These are phyloP conservation scores for Bombylius major DNA, from an alignment of 2,888 invertebrate species.

Conservation along the genomic window DNA sequence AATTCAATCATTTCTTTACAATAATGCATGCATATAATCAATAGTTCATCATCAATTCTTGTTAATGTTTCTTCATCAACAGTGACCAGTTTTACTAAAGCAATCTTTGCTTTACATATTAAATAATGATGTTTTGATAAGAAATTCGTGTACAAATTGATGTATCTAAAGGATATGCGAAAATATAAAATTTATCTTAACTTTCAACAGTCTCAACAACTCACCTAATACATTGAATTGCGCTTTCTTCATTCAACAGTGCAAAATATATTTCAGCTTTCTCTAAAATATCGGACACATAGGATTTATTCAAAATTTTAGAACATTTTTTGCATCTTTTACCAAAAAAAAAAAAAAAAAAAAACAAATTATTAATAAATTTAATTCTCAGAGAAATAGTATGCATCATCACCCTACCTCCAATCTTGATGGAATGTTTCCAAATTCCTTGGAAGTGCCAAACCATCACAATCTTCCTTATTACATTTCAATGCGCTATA, in stretches of 20 bases:
- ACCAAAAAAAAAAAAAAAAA: conserved; percentile 40
- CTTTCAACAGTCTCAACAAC: too few relatives aligned
- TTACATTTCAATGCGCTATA: conserved; percentile 60
- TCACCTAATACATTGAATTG: conserved; percentile 43
- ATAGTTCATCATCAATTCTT: conserved; percentile 44
- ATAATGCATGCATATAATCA: conserved; percentile 50
- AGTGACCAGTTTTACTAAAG: conserved; percentile 60
- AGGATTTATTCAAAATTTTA: conserved; percentile 40
- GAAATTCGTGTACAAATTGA: conserved; percentile 47
- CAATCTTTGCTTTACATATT: conserved; percentile 59
- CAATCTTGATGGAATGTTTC: conserved; percentile 30
- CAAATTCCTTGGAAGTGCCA: conserved; percentile 24
- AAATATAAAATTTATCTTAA: too few relatives aligned
- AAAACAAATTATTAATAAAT: not conserved
- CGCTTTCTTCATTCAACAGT: conserved; percentile 35
- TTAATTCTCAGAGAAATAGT: not conserved
- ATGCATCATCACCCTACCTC: conserved; percentile 23
- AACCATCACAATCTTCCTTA: conserved; percentile 38
- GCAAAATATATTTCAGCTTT: conserved; percentile 53
- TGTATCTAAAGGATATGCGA: conserved; percentile 36
- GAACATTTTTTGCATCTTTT: conserved; percentile 46
- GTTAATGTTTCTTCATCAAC: conserved; percentile 41
- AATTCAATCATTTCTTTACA: conserved; percentile 50
- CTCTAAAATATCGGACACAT: conserved; percentile 50
- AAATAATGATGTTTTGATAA: conserved; percentile 60